These are phyloP conservation scores for Phalera bucephala DNA, from an alignment of 2,888 invertebrate species.

Conservation along the genomic window DNA sequence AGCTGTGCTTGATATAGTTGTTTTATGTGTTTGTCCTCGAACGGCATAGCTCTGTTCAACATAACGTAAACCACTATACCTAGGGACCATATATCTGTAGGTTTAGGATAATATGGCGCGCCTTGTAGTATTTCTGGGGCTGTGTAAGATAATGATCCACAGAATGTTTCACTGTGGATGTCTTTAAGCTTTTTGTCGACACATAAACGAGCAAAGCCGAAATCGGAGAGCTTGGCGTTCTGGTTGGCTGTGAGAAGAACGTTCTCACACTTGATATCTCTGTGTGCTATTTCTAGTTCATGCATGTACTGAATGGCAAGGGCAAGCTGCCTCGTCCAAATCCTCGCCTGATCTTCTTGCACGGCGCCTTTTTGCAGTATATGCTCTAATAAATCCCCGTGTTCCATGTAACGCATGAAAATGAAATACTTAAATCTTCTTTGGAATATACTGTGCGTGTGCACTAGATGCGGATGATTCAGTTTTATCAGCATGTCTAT, in stretches of 20 bases:
- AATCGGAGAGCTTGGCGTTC: conserved; percentile 91
- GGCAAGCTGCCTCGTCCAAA: conserved; percentile 88
- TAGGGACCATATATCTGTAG: conserved; percentile 91
- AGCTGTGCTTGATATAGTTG: conserved; percentile 84
- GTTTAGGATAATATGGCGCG: conserved; percentile 87
- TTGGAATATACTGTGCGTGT: conserved; percentile 90
- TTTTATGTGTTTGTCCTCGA: conserved; percentile 89
- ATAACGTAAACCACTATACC: conserved; percentile 92
- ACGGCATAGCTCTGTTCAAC: conserved; percentile 92
- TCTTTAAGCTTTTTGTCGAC: conserved; percentile 66
- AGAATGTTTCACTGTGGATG: conserved; percentile 90
- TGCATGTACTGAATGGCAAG: conserved; percentile 89
- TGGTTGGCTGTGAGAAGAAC: conserved; percentile 88
- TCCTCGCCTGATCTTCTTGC: conserved; percentile 86
- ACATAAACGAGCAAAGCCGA: conserved; percentile 87
- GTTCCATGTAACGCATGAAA: conserved; percentile 89
- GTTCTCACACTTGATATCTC: conserved; percentile 94
- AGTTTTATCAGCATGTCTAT: conserved; percentile 89
- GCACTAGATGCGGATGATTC: conserved; percentile 91
- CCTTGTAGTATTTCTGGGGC: conserved; percentile 94
- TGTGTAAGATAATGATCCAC: conserved; percentile 93
- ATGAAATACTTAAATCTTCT: conserved; percentile 88
- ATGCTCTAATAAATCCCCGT: conserved; percentile 90
- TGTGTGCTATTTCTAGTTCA: conserved; percentile 88
- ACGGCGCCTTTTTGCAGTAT: conserved; percentile 86